Percentiles rank a stretch among this genome's conserved stretches.
These are phyloP conservation scores for Otolemur garnettii DNA, from an alignment of 2,113 vertebrate species.

Conservation along the genomic window DNA sequence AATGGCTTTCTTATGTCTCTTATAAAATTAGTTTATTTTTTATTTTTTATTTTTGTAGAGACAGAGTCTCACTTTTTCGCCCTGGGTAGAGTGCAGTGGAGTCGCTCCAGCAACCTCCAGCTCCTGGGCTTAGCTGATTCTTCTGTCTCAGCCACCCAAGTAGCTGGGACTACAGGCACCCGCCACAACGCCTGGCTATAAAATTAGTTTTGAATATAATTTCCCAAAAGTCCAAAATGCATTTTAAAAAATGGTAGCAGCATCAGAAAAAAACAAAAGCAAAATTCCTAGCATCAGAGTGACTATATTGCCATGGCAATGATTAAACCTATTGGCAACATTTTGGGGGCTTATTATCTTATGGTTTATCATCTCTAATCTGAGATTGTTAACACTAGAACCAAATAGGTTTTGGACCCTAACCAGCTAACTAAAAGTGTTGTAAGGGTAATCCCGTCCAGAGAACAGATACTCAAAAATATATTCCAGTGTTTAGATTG, in stretches of 20 bases:
- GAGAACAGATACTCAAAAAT: slow-evolving; percentile 4
- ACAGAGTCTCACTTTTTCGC: too few relatives aligned
- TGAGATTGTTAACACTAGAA: neutral
- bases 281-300: neutral
- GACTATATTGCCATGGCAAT: neutral
- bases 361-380: neutral
- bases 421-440: neutral
- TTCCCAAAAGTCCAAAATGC: neutral
- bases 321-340: neutral
- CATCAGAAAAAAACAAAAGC: neutral
- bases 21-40: slow-evolving; percentile 43
- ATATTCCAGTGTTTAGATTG: neutral
- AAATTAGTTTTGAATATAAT: slow-evolving; percentile 21
- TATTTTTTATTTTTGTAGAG: too few relatives aligned
- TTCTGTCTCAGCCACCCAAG: too few relatives aligned
- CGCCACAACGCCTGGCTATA: too few relatives aligned
- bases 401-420: neutral
- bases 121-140: too few relatives aligned
- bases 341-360: neutral
- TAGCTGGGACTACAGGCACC: too few relatives aligned
- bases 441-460: neutral
- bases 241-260: slow-evolving; percentile 1
- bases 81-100: too few relatives aligned
- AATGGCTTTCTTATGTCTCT: slow-evolving; percentile 8
- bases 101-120: too few relatives aligned